Conservation (phyloP, 2,888 invertebrate species). For the Microctonus aethiopoides region DNA sequence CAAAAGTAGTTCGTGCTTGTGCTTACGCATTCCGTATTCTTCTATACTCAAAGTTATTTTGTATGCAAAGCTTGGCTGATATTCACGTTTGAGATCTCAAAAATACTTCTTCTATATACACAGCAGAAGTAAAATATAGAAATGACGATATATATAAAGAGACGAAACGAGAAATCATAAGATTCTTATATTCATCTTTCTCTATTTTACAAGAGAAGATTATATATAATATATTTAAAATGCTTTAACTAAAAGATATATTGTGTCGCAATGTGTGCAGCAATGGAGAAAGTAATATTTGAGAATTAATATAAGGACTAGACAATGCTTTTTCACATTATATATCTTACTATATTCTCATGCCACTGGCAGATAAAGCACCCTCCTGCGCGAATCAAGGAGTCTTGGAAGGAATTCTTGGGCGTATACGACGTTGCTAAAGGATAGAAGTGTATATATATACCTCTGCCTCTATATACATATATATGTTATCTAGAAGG, state of each 20-base stretch:
- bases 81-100: slow-evolving; percentile 19
- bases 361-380: slow-evolving; percentile 7
- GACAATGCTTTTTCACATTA: background rate
- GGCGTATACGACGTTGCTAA: slow-evolving; percentile 12
- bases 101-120: slow-evolving; percentile 4
- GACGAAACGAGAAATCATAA: background rate
- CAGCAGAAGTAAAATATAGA: background rate
- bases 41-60: slow-evolving; percentile 11
- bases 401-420: slow-evolving; percentile 36
- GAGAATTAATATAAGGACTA: slow-evolving; percentile 18
- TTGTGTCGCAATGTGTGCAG: background rate
- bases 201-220: background rate
- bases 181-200: no score
- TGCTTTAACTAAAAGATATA: background rate
- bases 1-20: slow-evolving; percentile 1
- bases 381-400: slow-evolving; percentile 34
- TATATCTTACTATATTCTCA: background rate
- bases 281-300: slow-evolving; percentile 22
- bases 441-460: slow-evolving; percentile 14
- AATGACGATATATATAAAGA: background rate
- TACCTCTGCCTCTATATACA: background rate
- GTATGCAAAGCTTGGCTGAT: slow-evolving; percentile 23
- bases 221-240: no score
- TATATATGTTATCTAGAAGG: no score
- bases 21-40: slow-evolving; percentile 15